Evolutionary conservation across 2,888 invertebrate genomes (phyloP).

Genomic region (Drosophila tanythrix): DNA sequence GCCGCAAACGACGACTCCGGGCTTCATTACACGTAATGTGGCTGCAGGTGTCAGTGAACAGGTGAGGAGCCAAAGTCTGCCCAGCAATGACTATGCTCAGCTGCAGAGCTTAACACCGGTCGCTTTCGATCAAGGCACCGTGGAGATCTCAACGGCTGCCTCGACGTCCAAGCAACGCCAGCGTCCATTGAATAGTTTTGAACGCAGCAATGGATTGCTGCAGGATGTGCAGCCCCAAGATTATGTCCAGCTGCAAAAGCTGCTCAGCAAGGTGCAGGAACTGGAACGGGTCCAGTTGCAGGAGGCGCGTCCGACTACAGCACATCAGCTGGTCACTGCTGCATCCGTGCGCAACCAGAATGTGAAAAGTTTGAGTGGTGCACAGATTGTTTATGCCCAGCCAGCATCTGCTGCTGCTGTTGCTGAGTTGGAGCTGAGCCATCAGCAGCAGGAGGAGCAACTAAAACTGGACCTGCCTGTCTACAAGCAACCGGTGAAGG

Average conservation of each 20-base stretch:
- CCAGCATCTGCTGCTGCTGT: slow-evolving; percentile 24
- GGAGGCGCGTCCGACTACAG: slow-evolving; percentile 48
- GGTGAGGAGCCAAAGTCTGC: slow-evolving; percentile 36
- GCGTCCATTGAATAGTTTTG: slow-evolving; percentile 61
- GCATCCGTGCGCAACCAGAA: slow-evolving; percentile 76
- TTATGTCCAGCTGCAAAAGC: slow-evolving; percentile 85
- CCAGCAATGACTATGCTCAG: slow-evolving; percentile 79
- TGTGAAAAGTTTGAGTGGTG: slow-evolving; percentile 70
- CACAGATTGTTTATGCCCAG: slow-evolving; percentile 76
- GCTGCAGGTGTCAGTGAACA: slow-evolving; percentile 29
- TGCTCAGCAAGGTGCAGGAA: slow-evolving; percentile 85
- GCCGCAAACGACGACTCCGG: slow-evolving; percentile 58
- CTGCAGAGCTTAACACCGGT: slow-evolving; percentile 69
- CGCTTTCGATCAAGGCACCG: slow-evolving; percentile 17
- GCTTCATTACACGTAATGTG: slow-evolving; percentile 78
- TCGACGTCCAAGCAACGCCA: slow-evolving; percentile 63
- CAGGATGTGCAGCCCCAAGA: slow-evolving; percentile 85
- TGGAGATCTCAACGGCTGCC: slow-evolving; percentile 81
- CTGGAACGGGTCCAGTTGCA: slow-evolving; percentile 81
- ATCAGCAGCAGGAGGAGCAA: slow-evolving; percentile 18
- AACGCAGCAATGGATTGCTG: slow-evolving; percentile 77
- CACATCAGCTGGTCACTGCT: slow-evolving; percentile 69
- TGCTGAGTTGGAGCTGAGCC: slow-evolving; percentile 15
- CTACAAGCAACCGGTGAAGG: slow-evolving; percentile 40
- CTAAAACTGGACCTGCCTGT: slow-evolving; percentile 65